phyloP scores from a whole-genome alignment of 2,797 vertebrate genomes.

The Coilia nasus region DNA sequence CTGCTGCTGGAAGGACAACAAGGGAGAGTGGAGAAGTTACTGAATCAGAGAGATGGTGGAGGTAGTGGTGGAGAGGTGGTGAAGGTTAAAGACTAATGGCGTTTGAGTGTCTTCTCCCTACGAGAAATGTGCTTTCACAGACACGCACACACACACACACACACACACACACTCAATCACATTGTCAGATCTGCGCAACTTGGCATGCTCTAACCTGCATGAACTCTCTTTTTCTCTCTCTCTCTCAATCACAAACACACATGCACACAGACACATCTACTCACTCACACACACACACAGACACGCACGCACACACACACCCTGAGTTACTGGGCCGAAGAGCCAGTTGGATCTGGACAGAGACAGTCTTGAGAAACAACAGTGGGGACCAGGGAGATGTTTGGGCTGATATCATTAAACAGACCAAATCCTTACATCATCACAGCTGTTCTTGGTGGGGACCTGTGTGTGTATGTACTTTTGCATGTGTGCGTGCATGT shows the following conservation, averaged over 20 bases:
- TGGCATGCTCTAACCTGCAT: background rate
- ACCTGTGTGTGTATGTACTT: conserved; percentile 39
- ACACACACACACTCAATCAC: conserved; percentile 4
- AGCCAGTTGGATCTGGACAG: conserved; percentile 63
- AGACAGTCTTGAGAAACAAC: conserved; percentile 62
- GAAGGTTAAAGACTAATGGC: background rate
- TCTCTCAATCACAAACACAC: conserved; percentile 3
- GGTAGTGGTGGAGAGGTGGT: background rate
- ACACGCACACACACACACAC: background rate
- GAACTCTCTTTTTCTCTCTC: background rate
- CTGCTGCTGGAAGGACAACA: background rate
- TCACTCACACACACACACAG: conserved; percentile 20
- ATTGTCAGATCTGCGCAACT: conserved; percentile 5
- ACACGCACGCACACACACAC: conserved; percentile 14
- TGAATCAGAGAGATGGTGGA: background rate
- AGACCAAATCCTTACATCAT: conserved; percentile 78
- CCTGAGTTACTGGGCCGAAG: conserved; percentile 51
- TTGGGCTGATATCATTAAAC: conserved; percentile 77
- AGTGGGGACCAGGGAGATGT: conserved; percentile 67
- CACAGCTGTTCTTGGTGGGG: conserved; percentile 74
- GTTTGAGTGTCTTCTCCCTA: background rate
- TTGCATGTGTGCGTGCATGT: too few species aligned
- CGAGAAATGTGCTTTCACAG: background rate
- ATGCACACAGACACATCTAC: conserved; percentile 25
- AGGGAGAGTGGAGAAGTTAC: background rate